Conservation (phyloP, 2,113 vertebrate species). For the Pseudorectes ferrugineus region DNA sequence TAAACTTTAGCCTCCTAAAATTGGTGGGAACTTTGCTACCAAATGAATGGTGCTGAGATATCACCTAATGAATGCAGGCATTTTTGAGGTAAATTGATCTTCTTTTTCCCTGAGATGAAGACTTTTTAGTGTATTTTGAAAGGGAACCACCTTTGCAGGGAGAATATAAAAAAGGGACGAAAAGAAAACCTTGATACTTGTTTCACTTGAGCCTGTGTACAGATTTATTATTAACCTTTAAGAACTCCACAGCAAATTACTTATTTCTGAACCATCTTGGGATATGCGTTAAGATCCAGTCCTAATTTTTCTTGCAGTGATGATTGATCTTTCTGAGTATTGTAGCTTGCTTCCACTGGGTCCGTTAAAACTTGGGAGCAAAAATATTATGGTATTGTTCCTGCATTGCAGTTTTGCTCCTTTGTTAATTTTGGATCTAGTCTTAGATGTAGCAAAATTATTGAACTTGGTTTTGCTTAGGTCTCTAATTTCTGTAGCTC, state of each 20-base stretch:
- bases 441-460: constrained; percentile 54
- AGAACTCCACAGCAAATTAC: background rate
- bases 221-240: background rate
- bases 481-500: constrained; percentile 61
- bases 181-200: background rate
- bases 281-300: background rate
- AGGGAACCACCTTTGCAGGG: background rate
- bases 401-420: constrained; percentile 59
- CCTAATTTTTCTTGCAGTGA: background rate
- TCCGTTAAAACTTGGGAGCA: background rate
- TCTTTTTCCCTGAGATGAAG: background rate
- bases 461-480: constrained; percentile 69
- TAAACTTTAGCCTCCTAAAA: background rate
- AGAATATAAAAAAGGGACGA: background rate
- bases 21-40: background rate
- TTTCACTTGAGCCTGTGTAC: background rate
- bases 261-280: background rate
- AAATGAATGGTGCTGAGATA: background rate
- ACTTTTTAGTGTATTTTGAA: background rate
- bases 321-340: background rate
- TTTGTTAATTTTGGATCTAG: constrained; percentile 63
- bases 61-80: background rate
- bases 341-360: background rate
- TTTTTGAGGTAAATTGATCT: background rate
- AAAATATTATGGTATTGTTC: background rate